Percentiles rank a stretch among this genome's conserved stretches.
These are phyloP conservation scores for Ephialtes manifestator DNA, from an alignment of 2,888 invertebrate genomes.

Conservation along the genomic window DNA sequence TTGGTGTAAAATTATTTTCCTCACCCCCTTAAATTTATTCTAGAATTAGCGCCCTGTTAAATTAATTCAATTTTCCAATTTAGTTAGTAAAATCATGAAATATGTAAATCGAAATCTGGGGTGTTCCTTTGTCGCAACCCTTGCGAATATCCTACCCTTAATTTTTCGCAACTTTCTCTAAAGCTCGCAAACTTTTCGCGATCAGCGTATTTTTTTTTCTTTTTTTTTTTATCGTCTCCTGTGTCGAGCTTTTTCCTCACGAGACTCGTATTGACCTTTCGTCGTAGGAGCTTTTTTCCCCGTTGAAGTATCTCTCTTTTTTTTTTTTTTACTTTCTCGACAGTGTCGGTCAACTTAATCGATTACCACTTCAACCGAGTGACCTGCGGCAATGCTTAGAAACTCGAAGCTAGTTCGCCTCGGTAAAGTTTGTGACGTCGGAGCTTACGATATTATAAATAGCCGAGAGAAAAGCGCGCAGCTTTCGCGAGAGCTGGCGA, in stretches of 20 bases:
- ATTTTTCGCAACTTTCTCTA: slow-evolving; percentile 15
- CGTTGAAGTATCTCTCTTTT: background rate
- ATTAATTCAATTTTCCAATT: background rate
- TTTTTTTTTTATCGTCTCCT: slow-evolving; percentile 1
- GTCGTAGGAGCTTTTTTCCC: slow-evolving; percentile 26
- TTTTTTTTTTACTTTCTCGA: slow-evolving; percentile 28
- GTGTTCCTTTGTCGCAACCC: slow-evolving; percentile 9
- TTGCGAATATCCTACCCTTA: background rate
- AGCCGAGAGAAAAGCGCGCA: slow-evolving; percentile 9
- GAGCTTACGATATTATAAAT: slow-evolving; percentile 58
- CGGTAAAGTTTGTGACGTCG: slow-evolving; percentile 48
- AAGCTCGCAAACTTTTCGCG: slow-evolving; percentile 13
- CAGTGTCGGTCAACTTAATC: slow-evolving; percentile 46
- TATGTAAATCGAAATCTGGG: slow-evolving; percentile 3
- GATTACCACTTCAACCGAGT: slow-evolving; percentile 26
- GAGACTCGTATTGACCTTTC: slow-evolving; percentile 39
- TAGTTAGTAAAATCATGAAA: background rate
- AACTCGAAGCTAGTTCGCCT: slow-evolving; percentile 23
- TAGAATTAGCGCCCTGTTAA: background rate
- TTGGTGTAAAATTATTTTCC: no score
- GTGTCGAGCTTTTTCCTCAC: slow-evolving; percentile 21
- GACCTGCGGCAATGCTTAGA: slow-evolving; percentile 3
- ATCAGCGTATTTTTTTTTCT: background rate
- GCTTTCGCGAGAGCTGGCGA: slow-evolving; percentile 14
- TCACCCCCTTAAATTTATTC: background rate